Conservation (phyloP, 1,140 invertebrate species). For the Rhagoletis zephyria region DNA sequence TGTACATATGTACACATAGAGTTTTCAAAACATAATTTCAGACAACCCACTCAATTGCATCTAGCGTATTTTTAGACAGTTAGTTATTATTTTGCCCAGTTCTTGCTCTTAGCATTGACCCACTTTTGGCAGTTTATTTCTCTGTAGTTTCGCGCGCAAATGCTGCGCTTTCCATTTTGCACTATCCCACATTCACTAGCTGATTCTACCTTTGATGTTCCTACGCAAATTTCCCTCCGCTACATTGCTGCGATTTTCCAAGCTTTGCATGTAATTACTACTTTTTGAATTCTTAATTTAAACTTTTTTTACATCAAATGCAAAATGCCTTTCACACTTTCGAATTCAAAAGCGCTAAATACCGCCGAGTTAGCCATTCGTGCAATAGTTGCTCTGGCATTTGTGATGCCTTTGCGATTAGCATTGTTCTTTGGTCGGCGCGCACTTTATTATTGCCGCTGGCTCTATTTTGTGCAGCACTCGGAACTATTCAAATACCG, state of each 20-base stretch:
- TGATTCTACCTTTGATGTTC: neutral
- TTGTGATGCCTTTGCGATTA: constrained; percentile 1
- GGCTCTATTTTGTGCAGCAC: neutral
- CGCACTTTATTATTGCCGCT: neutral
- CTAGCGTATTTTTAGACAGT: too few relatives aligned
- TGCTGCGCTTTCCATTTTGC: neutral
- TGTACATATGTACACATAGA: too few relatives aligned
- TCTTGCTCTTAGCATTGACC: neutral
- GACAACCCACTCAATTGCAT: too few relatives aligned
- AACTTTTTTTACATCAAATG: neutral
- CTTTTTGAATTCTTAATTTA: too few relatives aligned
- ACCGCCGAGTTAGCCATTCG: neutral
- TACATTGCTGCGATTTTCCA: neutral
- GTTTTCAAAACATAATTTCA: too few relatives aligned
- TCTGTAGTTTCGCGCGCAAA: neutral
- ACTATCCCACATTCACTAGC: neutral
- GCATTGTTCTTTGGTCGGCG: neutral
- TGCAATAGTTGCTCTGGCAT: neutral
- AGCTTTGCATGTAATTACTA: neutral
- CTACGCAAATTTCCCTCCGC: neutral
- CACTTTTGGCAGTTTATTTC: neutral
- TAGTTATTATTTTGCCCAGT: neutral
- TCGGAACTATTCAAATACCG: constrained; percentile 10
- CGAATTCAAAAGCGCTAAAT: neutral
- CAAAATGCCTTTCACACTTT: neutral